phyloP scores from a whole-genome alignment of 2,797 vertebrate genomes.

The Allobates femoralis region DNA sequence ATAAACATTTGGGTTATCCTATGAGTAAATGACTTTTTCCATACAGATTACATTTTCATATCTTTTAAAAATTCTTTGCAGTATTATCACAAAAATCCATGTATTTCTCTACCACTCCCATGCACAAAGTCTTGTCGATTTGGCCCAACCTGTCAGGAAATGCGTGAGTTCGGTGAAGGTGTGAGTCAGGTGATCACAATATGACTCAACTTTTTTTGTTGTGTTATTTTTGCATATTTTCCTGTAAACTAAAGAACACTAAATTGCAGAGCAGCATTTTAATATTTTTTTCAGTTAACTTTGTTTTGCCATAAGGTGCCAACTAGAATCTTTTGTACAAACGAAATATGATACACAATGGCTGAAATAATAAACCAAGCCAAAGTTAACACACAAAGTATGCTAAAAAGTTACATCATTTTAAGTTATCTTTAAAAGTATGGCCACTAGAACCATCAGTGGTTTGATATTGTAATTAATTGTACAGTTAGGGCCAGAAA shows the following conservation, averaged over 20 bases:
- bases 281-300: constrained; percentile 6
- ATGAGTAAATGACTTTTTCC: neutral
- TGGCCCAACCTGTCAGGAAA: constrained; percentile 46
- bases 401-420: no score
- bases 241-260: constrained; percentile 42
- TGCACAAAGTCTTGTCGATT: neutral
- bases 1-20: neutral
- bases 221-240: constrained; percentile 37
- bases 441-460: no score
- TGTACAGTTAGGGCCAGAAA: no score
- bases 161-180: constrained; percentile 46
- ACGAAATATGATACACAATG: neutral
- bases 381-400: no score
- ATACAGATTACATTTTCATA: neutral
- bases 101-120: neutral
- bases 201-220: constrained; percentile 51
- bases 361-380: neutral
- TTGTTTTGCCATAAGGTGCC: neutral
- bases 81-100: neutral
- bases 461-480: no score
- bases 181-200: constrained; percentile 46
- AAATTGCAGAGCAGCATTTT: constrained; percentile 27
- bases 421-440: no score
- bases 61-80: neutral
- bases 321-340: neutral